Evolutionary conservation across 2,888 invertebrate genomes (phyloP), one percentile per base, ranked within the genome.

Genomic region (Alitta virens): DNA sequence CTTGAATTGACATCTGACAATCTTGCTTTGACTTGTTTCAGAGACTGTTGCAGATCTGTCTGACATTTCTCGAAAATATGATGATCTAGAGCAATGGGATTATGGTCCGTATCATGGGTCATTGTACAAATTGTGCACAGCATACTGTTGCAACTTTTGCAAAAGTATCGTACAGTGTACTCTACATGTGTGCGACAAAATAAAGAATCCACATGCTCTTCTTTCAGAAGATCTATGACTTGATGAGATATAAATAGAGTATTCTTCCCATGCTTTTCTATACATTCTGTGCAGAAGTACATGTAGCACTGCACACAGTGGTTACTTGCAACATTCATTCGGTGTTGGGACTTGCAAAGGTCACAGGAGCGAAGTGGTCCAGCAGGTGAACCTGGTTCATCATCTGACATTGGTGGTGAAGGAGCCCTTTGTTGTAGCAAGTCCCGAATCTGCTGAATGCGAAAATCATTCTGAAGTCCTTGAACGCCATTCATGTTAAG

Each of bases 391-490:
- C 23, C 51, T 12, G 59, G 59, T 18, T 53, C 60, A 12, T 54
- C 60, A 27, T 3, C 51, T 18, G 16, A 43, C 46, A 24, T 42
- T 7, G 52, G 23, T n/a, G 60, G 60, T 7, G 60, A 54, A 25
- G 43, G 52, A 54, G 38, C 43, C 26, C 40, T 38, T 21, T 60
- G 38, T 43, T 54, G 46, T 25, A 69, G 42, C 23, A 69, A 61
- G 38, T 70, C 70, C 9, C 63, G 55, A 33, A 70, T 67, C 60
- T 70, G 70, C 33, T 67, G 65, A 21, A 70, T 64, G n/a, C 67
- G 71, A 64, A 80, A 79, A 66, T 81, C 80, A 62, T 80, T 77
- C 53, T 75, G 81, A 21, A 81, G 71, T 25, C 76, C 73, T 27
- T 75, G 68, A 7, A 80, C 72, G 1, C 80, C 80, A 3, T 76